These are phyloP conservation scores for Therioaphis trifolii DNA, from an alignment of 2,888 invertebrate species.

Conservation along the genomic window DNA sequence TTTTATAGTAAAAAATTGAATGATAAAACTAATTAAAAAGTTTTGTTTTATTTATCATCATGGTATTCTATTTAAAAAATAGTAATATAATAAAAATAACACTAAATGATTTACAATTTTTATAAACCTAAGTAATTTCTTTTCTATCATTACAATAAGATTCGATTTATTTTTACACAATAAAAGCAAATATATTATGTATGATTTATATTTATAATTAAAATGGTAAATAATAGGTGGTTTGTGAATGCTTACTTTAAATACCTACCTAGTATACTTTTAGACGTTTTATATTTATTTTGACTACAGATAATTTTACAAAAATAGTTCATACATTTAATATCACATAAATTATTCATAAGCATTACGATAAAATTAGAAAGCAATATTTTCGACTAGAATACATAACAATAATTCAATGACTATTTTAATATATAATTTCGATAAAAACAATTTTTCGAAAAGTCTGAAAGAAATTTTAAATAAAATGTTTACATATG, in stretches of 20 bases:
- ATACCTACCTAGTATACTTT: not conserved
- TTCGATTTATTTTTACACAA: not conserved
- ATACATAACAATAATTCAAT: too few species aligned
- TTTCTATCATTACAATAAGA: not conserved
- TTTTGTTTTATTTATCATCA: not conserved
- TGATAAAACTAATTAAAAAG: not conserved
- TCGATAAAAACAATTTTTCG: not conserved
- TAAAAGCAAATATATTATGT: not conserved
- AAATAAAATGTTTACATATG: too few species aligned
- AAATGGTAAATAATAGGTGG: not conserved
- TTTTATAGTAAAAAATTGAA: too few species aligned
- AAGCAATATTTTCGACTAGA: slow-evolving; percentile 11
- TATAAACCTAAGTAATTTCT: not conserved
- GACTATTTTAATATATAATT: too few species aligned
- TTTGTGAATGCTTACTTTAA: not conserved
- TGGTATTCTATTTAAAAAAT: slow-evolving; percentile 18
- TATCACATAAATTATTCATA: slow-evolving; percentile 13
- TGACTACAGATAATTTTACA: not conserved
- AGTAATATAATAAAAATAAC: not conserved
- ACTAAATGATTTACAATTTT: not conserved
- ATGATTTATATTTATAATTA: not conserved
- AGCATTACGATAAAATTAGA: not conserved
- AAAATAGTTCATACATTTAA: slow-evolving; percentile 25
- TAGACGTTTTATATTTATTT: not conserved
- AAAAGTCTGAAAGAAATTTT: too few species aligned